A percentile compares a stretch with the other conserved stretches of the same genome.
Conservation (phyloP, 2,797 vertebrate genomes). For the Bradypodion ventrale region DNA sequence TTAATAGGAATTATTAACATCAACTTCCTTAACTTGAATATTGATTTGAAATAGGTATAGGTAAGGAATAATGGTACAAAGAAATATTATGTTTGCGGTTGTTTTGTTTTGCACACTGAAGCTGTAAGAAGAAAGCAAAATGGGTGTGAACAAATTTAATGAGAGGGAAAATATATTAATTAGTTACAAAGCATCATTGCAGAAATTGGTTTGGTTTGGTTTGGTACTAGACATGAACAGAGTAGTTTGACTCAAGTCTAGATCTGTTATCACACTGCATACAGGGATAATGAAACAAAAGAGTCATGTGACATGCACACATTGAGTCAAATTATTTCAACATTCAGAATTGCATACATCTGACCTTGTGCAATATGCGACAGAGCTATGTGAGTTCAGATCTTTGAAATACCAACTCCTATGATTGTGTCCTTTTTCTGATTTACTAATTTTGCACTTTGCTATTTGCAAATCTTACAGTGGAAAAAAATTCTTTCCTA, state of each 20-base stretch:
- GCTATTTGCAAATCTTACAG: neutral
- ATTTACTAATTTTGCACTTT: constrained; percentile 17
- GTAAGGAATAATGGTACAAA: neutral
- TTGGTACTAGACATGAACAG: neutral
- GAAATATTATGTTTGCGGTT: too few relatives aligned
- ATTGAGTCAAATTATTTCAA: constrained; percentile 14
- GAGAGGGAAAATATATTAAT: neutral
- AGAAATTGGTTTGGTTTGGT: neutral
- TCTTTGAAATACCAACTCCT: neutral
- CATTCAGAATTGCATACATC: neutral
- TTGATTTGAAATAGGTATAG: neutral
- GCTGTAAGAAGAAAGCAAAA: too few relatives aligned
- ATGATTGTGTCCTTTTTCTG: neutral
- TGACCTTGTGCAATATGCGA: constrained; percentile 35
- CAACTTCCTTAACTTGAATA: neutral
- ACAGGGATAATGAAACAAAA: constrained; percentile 9
- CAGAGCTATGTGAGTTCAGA: constrained; percentile 1
- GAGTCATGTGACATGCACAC: neutral
- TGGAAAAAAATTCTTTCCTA: neutral
- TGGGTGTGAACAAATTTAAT: too few relatives aligned
- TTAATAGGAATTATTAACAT: neutral
- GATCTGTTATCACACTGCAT: neutral
- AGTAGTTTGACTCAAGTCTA: neutral
- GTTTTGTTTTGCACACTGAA: too few relatives aligned
- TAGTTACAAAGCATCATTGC: neutral